Evolutionary conservation across 2,797 vertebrate species (phyloP).

Genomic region (Periparus ater): DNA sequence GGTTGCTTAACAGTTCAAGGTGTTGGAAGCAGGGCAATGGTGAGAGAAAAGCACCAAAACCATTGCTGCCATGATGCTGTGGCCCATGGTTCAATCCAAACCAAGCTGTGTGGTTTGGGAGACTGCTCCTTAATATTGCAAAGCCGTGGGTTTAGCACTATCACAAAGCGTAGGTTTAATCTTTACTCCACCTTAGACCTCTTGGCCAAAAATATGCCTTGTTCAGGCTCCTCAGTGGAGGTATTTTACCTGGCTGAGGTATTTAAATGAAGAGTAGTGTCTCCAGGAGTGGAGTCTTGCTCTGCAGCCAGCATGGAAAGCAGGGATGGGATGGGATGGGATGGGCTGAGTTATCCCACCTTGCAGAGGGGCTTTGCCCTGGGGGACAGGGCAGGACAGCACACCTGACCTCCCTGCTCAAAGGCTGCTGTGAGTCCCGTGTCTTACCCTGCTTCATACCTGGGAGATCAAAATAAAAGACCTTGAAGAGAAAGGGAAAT

Average conservation of each 20-base stretch:
- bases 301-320: neutral
- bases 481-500: neutral
- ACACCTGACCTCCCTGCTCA: neutral
- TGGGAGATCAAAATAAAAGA: neutral
- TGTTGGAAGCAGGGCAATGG: neutral
- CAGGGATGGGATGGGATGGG: neutral
- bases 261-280: neutral
- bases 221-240: neutral
- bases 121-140: neutral
- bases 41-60: neutral
- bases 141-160: neutral
- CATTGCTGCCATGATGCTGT: neutral
- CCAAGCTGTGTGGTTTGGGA: neutral
- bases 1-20: slow-evolving; percentile 7
- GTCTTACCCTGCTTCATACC: neutral
- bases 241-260: neutral
- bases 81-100: neutral
- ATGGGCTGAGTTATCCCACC: neutral
- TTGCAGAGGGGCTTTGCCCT: neutral
- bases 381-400: neutral
- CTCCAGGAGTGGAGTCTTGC: neutral
- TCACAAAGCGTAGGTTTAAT: neutral
- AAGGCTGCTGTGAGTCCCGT: accelerated
- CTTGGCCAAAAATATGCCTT: neutral
- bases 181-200: neutral